Evolutionary conservation across 2,888 invertebrate species (phyloP).

Genomic region (Dryadula phaetusa): DNA sequence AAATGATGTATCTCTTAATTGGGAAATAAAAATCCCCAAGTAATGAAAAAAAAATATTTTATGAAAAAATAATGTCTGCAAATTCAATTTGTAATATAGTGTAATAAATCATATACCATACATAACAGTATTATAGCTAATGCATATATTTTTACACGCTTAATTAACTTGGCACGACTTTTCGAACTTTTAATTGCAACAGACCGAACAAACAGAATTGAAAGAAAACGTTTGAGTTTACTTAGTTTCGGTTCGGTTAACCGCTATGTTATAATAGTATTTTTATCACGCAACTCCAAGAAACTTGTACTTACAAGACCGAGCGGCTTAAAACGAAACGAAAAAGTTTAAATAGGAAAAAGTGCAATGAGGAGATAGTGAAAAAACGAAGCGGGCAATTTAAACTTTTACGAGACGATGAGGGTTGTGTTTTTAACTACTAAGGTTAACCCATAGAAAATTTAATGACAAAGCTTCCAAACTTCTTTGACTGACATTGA

Average conservation of each 20-base stretch:
- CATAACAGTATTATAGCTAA: background rate
- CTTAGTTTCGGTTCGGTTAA: conserved; percentile 39
- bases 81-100: too few relatives aligned
- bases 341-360: conserved; percentile 82
- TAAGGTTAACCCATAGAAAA: conserved; percentile 55
- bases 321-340: conserved; percentile 73
- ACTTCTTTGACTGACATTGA: conserved; percentile 23
- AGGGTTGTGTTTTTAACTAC: conserved; percentile 71
- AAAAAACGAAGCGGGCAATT: conserved; percentile 78
- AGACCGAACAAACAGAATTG: conserved; percentile 39
- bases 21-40: too few relatives aligned
- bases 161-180: conserved; percentile 35
- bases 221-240: conserved; percentile 43
- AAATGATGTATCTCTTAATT: too few relatives aligned
- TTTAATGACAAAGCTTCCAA: conserved; percentile 59
- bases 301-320: conserved; percentile 55
- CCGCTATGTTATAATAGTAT: conserved; percentile 48
- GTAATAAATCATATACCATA: background rate
- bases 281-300: conserved; percentile 52
- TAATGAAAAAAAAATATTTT: too few relatives aligned
- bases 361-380: conserved; percentile 77
- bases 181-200: conserved; percentile 36
- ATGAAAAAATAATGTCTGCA: too few relatives aligned
- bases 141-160: conserved; percentile 33
- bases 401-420: conserved; percentile 70